Base-by-base conservation (phyloP, 2,797 vertebrate species). In the Myotis planiceps region DNA sequence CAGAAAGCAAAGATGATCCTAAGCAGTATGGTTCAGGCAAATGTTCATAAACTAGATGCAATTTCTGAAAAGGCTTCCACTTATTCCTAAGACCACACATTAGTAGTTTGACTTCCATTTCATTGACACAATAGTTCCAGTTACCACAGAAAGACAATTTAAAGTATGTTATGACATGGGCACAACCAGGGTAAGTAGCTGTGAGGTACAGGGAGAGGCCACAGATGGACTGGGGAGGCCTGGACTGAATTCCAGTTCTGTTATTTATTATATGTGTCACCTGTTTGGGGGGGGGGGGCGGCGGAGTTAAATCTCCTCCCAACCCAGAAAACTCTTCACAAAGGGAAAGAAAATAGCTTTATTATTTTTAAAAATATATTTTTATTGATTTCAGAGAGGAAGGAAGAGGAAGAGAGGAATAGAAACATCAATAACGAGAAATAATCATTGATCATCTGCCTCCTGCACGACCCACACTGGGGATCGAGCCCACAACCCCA, bases 301-400 rank as follows among this genome's bases (percentile, higher is more conserved):
- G n/a, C n/a, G n/a, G 5, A 12, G 37, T 21, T 19, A 83, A 63
- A 60, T 81, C 34, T 81, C 18, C 1, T 66, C 37, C 5, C 29
- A 42, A 27, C 1, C 34, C 29, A 39, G 53, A 86, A 69, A 42
- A 9, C 23, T 82, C n/a, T 58, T 37, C 9, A 78, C 42, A 87
- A 80, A 93, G 29, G 78, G 29, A 83, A 90, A 90, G 53, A 72
- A 92, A 75, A 92, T 25, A 75, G 12, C 69, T 69, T 37, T 69
- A 69, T 69, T 68, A 47, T 78, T 68, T 16, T 12, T 58, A 12
- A 27, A 58, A 58, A 58, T 58, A 58, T 58, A 58, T 58, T 58
- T 58, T 58, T 58, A 9, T 58, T 27, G 23, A 58, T 58, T 58
- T 58, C 23, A 58, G 53, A 58, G 23, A 58, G 53, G 3, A 58